Evolutionary conservation across 2,797 vertebrate species (phyloP), one percentile per base, ranked within the genome.

Genomic region (Amblyopsis hoosieri): DNA sequence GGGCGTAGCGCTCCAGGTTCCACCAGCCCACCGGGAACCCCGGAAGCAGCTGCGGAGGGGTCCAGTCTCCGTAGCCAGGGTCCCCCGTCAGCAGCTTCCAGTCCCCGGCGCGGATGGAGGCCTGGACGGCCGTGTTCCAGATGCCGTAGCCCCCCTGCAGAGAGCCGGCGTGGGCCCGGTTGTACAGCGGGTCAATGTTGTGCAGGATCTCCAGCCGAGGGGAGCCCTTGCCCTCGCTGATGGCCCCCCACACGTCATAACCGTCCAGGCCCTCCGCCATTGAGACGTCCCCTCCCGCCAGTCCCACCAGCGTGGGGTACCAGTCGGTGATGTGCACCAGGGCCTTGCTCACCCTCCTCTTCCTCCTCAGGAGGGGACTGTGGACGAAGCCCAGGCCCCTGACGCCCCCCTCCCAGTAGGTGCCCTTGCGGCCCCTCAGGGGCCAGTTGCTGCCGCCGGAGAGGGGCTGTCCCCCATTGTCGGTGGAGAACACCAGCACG

Each of bases 391-490:
- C 98, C 0, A 99, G 86, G 42, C 95, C 97, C 1, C 96, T 92
- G 33, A 99, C 85, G 0, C 98, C 98, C 0, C 98, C 97, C 79
- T 99, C 97, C 98, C 98, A 99, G 61, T 99, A 99, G 0, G 97
- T 99, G 53, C 97, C 98, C 84, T 99, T 99, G 49, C 97, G 95
- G 13, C 98, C 98, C 57, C 98, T 89, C 3, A 99, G 93, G 0
- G 98, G 98, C 98, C 98, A 99, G 80, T 99, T 99, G 83, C 92
- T 99, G 48, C 98, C 98, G 0, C 98, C 98, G 0, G 95, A 97
- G 71, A 97, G 93, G 0, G 98, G 98, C 82, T 99, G 98, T 6
- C 97, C 98, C 0, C 98, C 98, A 0, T 99, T 99, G 76, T 99
- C 98, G 0, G 96, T 97, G 54, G 98, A 96, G 85, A 98, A 99